A percentile compares a stretch with the other conserved stretches of the same genome.
Evolutionary conservation across 1,140 invertebrate species (phyloP).

Genomic region (Zaprionus ghesquierei): DNA sequence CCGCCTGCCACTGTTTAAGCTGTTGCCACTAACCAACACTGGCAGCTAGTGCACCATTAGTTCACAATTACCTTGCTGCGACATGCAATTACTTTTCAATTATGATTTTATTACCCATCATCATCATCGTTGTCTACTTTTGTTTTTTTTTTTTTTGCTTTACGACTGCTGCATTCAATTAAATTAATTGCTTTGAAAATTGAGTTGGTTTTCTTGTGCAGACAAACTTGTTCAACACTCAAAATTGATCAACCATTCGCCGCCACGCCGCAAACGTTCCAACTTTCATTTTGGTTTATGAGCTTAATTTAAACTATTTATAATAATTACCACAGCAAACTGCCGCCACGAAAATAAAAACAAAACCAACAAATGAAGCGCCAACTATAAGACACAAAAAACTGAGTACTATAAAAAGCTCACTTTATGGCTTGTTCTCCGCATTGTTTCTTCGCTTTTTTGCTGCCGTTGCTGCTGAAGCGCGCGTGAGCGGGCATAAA

Average conservation of each 20-base stretch:
- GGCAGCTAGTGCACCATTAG: constrained; percentile 22
- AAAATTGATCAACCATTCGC: constrained; percentile 32
- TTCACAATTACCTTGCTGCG: constrained; percentile 43
- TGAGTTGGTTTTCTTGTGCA: constrained; percentile 54
- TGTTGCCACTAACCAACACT: constrained; percentile 34
- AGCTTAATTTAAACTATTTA: constrained; percentile 72
- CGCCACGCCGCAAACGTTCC: constrained; percentile 20
- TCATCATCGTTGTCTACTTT: constrained; percentile 27
- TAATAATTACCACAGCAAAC: constrained; percentile 73
- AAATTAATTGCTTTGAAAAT: constrained; percentile 76
- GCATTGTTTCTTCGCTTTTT: constrained; percentile 9
- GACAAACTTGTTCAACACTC: constrained; percentile 40
- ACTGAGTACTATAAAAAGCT: constrained; percentile 7
- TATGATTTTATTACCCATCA: constrained; percentile 67
- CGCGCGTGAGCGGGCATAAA: constrained; percentile 53
- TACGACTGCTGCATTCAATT: constrained; percentile 76
- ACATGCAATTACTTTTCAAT: constrained; percentile 75
- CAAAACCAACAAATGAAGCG: constrained; percentile 21
- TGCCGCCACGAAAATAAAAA: constrained; percentile 34
- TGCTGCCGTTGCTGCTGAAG: constrained; percentile 1
- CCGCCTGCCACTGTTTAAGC: neutral
- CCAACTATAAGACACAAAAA: constrained; percentile 40
- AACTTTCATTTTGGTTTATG: constrained; percentile 74
- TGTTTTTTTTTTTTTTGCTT: too few relatives aligned
- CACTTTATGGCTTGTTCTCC: constrained; percentile 41